phyloP scores from a whole-genome alignment of 2,797 vertebrate genomes.

The Notamacropus eugenii region DNA sequence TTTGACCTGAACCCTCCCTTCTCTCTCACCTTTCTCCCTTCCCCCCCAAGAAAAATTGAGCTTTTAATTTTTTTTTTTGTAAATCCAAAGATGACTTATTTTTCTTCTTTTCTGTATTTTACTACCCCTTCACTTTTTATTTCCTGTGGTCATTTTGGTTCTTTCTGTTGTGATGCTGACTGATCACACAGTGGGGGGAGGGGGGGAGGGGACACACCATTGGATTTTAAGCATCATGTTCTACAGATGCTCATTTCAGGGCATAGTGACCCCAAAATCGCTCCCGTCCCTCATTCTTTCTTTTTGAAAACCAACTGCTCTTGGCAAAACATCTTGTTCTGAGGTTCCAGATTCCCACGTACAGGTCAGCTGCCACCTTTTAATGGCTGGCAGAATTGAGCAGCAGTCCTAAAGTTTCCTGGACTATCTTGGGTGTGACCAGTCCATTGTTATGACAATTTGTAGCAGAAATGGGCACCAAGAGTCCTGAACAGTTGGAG shows the following conservation, averaged over 20 bases:
- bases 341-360: background rate
- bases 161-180: slow-evolving; percentile 35
- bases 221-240: slow-evolving; percentile 7
- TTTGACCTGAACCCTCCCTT: slow-evolving; percentile 40
- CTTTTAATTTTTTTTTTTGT: slow-evolving; percentile 70
- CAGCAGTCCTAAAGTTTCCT: background rate
- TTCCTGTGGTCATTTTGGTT: slow-evolving; percentile 17
- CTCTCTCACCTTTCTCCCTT: slow-evolving; percentile 51
- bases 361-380: background rate
- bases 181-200: background rate
- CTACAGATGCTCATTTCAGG: background rate
- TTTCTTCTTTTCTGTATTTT: slow-evolving; percentile 73
- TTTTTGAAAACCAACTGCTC: background rate
- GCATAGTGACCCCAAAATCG: background rate
- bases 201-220: background rate
- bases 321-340: slow-evolving; percentile 1
- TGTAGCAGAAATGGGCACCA: background rate
- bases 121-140: slow-evolving; percentile 29
- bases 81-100: slow-evolving; percentile 78
- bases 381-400: background rate
- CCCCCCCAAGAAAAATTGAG: background rate
- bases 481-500: background rate
- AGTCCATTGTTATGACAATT: slow-evolving; percentile 7
- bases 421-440: background rate
- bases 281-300: background rate